phyloP scores from a whole-genome alignment of 2,888 invertebrate species.

The Xanthostigma xanthostigma region DNA sequence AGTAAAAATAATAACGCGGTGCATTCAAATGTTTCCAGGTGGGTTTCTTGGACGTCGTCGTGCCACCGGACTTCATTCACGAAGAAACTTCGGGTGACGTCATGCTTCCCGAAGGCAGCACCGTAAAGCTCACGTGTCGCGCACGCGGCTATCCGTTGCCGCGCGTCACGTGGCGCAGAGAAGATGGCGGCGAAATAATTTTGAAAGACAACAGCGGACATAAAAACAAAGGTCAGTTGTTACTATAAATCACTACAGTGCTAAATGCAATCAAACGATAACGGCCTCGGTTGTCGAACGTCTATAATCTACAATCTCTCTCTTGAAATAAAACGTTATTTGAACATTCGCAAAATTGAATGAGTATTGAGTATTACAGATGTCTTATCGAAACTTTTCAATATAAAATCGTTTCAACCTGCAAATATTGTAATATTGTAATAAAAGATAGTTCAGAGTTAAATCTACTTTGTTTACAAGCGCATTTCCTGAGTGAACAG shows the following conservation, averaged over 20 bases:
- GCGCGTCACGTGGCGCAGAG: constrained; percentile 67
- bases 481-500: too few species aligned
- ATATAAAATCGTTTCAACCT: too few species aligned
- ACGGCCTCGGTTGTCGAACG: background rate
- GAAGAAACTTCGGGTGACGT: constrained; percentile 83
- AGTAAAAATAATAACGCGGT: too few species aligned
- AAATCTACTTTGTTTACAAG: too few species aligned
- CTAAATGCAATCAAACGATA: background rate
- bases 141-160: constrained; percentile 72
- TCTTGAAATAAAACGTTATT: too few species aligned
- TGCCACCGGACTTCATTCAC: constrained; percentile 80
- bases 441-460: too few species aligned
- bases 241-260: constrained; percentile 5
- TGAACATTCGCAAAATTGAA: too few species aligned
- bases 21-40: constrained; percentile 38
- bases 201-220: constrained; percentile 52
- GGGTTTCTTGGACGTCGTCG: constrained; percentile 70
- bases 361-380: too few species aligned
- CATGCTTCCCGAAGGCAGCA: constrained; percentile 73
- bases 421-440: too few species aligned
- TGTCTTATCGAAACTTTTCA: too few species aligned
- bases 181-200: constrained; percentile 68
- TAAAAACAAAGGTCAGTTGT: constrained; percentile 41
- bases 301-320: too few species aligned
- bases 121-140: constrained; percentile 47